Percentiles rank a stretch among this genome's conserved stretches.
phyloP scores from a whole-genome alignment of 2,888 invertebrate species.

The Mesoligia furuncula region DNA sequence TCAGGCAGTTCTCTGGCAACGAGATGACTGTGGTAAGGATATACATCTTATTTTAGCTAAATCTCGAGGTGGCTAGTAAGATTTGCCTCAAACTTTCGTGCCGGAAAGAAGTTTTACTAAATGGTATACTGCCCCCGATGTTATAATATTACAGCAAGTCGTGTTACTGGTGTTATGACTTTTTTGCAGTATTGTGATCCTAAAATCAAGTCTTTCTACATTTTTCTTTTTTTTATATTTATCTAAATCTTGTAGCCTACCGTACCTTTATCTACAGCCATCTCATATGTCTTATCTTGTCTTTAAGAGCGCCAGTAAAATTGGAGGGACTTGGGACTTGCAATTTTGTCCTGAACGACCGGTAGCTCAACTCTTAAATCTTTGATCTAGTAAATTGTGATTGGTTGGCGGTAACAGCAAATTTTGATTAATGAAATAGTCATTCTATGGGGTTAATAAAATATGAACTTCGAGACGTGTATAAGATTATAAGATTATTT shows the following conservation, averaged over 20 bases:
- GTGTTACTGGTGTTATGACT: too few relatives aligned
- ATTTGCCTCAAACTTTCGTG: background rate
- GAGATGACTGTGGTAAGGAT: conserved; percentile 71
- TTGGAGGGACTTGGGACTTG: background rate
- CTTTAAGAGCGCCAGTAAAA: background rate
- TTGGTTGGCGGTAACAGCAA: background rate
- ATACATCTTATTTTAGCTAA: background rate
- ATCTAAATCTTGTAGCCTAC: background rate
- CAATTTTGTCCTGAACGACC: background rate
- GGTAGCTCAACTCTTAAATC: background rate
- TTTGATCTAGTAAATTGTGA: background rate
- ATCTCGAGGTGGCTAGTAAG: too few relatives aligned
- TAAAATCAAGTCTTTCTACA: too few relatives aligned
- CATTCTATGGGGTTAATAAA: too few relatives aligned
- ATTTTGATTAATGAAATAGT: too few relatives aligned
- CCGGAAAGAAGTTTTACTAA: background rate
- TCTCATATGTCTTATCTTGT: background rate
- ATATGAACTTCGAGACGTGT: too few relatives aligned
- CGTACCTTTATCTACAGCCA: background rate
- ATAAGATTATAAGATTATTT: too few relatives aligned
- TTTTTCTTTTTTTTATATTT: too few relatives aligned
- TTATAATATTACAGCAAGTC: too few relatives aligned
- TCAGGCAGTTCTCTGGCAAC: conserved; percentile 68
- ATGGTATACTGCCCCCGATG: too few relatives aligned
- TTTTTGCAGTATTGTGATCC: too few relatives aligned